Evolutionary conservation across 1,140 invertebrate genomes (phyloP), one percentile per base, ranked within the genome.

Genomic region (Chymomyza costata): DNA sequence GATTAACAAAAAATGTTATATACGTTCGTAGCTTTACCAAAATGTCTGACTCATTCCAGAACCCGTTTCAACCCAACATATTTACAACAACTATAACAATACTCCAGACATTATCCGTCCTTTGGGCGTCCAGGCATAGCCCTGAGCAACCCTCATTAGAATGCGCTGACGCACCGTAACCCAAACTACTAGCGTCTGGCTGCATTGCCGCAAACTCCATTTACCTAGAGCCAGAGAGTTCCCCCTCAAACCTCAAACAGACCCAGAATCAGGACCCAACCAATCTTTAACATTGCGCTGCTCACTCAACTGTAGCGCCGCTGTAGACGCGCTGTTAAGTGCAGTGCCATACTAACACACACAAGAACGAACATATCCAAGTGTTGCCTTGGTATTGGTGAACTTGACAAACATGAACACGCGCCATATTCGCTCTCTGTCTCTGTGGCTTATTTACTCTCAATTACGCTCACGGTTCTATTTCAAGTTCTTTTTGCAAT

Each of bases 381-480:
- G 49, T 53, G 35, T 65, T 58, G 63, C 62, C 58, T 56, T 76
- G 62, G 71, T 78, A 65, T 78, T 65, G 66, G 71, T 76, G 71
- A 76, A 76, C 71, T 76, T 76, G 71, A 76, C 65, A 48, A 52
- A 54, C 68, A 63, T 51, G 46, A 51, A 47, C 64, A 11, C 15
- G 49, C 54, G 45, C 18, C 37, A 32, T 52, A 68, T 25, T 50
- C 13, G 15, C 32, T 52, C 63, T 58, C 34, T 46, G 30, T 41
- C 40, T 54, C 38, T 65, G 28, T 47, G 28, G 25, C 13, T 13
- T 32, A 53, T 55, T 34, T 44, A 48, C 62, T 30, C 30, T 46
- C 41, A 45, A 48, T 28, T 19, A 53, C 7, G 30, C 25, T 38
- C 43, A 28, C 14, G 25, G 34, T 61, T 58, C 53, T 58, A 62